A percentile compares a stretch with the other conserved stretches of the same genome.
These are phyloP conservation scores for Dromiciops gliroides DNA, from an alignment of 2,113 vertebrate species.

Conservation along the genomic window DNA sequence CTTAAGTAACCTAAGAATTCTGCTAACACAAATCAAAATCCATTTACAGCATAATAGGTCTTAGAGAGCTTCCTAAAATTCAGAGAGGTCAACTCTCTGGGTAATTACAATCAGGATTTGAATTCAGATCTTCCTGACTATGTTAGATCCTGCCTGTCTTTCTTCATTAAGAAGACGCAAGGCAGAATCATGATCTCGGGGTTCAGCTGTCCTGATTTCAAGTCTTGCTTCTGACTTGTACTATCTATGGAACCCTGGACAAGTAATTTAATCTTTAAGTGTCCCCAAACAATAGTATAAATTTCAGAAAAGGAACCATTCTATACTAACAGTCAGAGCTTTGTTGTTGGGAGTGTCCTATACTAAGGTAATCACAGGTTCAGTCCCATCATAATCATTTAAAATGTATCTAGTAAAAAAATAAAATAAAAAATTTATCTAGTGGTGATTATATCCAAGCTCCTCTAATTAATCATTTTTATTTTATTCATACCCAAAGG, in stretches of 20 bases:
- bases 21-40: not conserved
- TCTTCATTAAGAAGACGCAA: no score
- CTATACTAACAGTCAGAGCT: not conserved
- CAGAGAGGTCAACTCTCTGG: no score
- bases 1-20: not conserved
- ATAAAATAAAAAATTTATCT: not conserved
- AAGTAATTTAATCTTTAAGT: no score
- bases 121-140: not conserved
- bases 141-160: no score
- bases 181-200: no score
- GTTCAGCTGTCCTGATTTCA: no score
- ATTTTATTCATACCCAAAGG: not conserved
- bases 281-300: not conserved
- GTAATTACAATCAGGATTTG: not conserved
- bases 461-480: not conserved
- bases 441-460: not conserved
- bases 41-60: not conserved
- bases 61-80: no score
- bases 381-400: not conserved
- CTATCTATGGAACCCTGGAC: no score
- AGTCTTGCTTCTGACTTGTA: no score
- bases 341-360: not conserved
- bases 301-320: not conserved
- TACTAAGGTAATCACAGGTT: not conserved
- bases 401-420: no score